A percentile compares a stretch with the other conserved stretches of the same genome.
Conservation (phyloP, 2,797 vertebrate genomes). For the Parauchenoglanis punctatus region DNA sequence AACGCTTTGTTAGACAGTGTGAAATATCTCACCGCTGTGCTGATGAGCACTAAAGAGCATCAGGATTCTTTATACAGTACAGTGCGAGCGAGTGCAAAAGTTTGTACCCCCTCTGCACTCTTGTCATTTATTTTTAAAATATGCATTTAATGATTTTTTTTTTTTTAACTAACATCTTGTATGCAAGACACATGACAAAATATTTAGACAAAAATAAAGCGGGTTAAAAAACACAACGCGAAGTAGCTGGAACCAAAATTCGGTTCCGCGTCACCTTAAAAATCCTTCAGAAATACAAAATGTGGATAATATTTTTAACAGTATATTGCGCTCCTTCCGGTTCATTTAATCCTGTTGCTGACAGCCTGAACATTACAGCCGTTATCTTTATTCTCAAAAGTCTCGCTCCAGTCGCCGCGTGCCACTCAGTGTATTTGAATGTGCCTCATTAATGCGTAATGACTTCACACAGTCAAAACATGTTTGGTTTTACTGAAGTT, state of each 20-base stretch:
- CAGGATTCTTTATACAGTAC: neutral
- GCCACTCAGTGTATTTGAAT: neutral
- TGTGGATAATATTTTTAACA: neutral
- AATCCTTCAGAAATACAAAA: too few species aligned
- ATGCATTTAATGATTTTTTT: neutral
- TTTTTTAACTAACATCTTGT: neutral
- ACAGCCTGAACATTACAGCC: neutral
- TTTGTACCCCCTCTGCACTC: neutral
- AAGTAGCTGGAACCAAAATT: neutral
- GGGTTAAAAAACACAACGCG: neutral
- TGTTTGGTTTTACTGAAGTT: neutral
- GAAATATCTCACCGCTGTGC: slow-evolving; percentile 50
- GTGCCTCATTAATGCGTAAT: neutral
- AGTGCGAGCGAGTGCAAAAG: neutral
- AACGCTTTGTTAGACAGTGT: slow-evolving; percentile 23
- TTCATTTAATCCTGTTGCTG: neutral
- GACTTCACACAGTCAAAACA: neutral
- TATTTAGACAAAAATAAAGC: neutral
- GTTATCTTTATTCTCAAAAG: neutral
- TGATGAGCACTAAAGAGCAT: slow-evolving; percentile 9
- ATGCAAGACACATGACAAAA: neutral
- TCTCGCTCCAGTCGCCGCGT: neutral
- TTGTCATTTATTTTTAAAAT: neutral
- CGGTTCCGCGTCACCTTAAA: too few species aligned
- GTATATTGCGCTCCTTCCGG: neutral